A percentile compares a stretch with the other conserved stretches of the same genome.
phyloP scores from a whole-genome alignment of 1,140 invertebrate genomes.

The Drosophila azteca region DNA sequence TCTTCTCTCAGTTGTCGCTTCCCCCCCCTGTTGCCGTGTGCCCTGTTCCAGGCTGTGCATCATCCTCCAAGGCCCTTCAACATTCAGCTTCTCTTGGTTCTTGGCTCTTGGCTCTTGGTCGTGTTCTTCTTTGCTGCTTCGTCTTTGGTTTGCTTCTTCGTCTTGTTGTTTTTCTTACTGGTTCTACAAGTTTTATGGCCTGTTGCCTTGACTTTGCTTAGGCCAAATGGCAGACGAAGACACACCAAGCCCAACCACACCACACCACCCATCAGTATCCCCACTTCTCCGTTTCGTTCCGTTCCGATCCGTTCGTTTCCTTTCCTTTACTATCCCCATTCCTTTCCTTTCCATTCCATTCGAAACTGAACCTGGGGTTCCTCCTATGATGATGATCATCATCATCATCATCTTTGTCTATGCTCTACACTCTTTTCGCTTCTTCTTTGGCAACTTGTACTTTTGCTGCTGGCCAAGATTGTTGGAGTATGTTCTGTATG shows the following conservation, averaged over 20 bases:
- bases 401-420: constrained; percentile 31
- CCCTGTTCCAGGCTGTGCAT: too few relatives aligned
- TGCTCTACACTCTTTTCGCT: constrained; percentile 22
- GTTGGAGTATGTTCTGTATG: constrained; percentile 13
- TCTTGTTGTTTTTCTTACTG: constrained; percentile 53
- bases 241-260: constrained; percentile 50
- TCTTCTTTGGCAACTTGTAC: constrained; percentile 60
- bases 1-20: constrained; percentile 5
- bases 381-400: constrained; percentile 16
- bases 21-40: not conserved
- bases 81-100: constrained; percentile 50
- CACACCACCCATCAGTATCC: constrained; percentile 40
- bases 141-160: constrained; percentile 1
- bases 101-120: constrained; percentile 43
- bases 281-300: constrained; percentile 10
- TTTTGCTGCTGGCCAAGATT: constrained; percentile 48
- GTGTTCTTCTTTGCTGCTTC: constrained; percentile 11
- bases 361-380: not conserved
- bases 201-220: constrained; percentile 78
- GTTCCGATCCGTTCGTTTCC: not conserved
- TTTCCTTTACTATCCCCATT: not conserved
- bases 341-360: not conserved
- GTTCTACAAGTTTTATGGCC: constrained; percentile 75
- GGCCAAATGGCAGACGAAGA: constrained; percentile 67
- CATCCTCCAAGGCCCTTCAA: constrained; percentile 50